A percentile compares a stretch with the other conserved stretches of the same genome.
These are phyloP conservation scores for Cettia cetti DNA, from an alignment of 2,113 vertebrate genomes.

Conservation along the genomic window DNA sequence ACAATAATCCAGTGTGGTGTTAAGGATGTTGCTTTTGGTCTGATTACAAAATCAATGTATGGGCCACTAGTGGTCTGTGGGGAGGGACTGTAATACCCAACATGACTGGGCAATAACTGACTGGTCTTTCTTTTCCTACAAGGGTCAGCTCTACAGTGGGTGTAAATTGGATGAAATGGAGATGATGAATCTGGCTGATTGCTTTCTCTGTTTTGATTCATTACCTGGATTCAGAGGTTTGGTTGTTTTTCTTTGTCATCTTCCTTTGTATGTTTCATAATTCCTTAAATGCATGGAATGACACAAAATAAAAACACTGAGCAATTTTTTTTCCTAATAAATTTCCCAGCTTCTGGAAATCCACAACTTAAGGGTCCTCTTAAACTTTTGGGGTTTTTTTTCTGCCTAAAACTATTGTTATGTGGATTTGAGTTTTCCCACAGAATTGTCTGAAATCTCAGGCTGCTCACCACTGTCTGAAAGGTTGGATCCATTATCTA, in stretches of 20 bases:
- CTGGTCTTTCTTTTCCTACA: neutral
- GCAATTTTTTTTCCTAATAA: neutral
- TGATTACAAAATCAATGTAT: slow-evolving; percentile 33
- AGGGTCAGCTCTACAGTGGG: neutral
- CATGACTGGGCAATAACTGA: neutral
- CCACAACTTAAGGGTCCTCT: neutral
- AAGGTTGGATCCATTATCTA: neutral
- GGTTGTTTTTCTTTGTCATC: neutral
- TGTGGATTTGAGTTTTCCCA: neutral
- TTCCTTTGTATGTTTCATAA: neutral
- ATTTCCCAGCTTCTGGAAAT: neutral
- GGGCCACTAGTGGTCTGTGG: neutral
- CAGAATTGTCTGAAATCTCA: neutral
- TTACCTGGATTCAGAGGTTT: neutral
- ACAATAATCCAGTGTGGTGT: neutral
- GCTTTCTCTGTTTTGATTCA: neutral
- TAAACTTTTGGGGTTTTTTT: neutral
- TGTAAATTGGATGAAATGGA: neutral
- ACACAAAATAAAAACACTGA: neutral
- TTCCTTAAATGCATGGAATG: neutral
- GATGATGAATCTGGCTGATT: neutral
- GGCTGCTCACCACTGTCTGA: neutral
- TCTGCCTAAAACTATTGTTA: neutral
- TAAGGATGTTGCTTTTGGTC: slow-evolving; percentile 1
- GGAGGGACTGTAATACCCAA: neutral